Percentiles rank a stretch among this genome's conserved stretches.
phyloP scores from a whole-genome alignment of 35 echinoderm and acorn worm genomes.

The Lytechinus pictus region DNA sequence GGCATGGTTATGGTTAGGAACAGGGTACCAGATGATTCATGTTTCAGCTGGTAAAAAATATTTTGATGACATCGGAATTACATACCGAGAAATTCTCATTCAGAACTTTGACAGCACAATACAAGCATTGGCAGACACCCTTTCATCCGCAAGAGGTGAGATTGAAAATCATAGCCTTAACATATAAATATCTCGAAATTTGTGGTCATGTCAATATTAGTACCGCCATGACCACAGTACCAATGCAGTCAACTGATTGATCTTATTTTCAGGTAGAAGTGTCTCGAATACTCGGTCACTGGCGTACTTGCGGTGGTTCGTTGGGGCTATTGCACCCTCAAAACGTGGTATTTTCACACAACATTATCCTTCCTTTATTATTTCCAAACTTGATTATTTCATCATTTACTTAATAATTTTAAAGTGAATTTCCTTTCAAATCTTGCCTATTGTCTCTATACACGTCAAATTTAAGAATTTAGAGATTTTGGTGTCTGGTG shows the following conservation, averaged over 20 bases:
- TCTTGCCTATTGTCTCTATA: too few species aligned
- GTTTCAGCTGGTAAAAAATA: background rate
- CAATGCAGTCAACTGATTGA: background rate
- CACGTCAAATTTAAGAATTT: too few species aligned
- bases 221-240: background rate
- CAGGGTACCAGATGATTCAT: background rate
- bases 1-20: slow-evolving; percentile 23
- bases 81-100: background rate
- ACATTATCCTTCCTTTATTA: too few species aligned
- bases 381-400: too few species aligned
- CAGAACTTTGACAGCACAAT: background rate
- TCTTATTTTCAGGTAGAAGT: too few species aligned
- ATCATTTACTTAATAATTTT: too few species aligned
- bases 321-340: too few species aligned
- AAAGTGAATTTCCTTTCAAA: too few species aligned
- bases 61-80: background rate
- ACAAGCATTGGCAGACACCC: background rate
- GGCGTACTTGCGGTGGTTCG: too few species aligned
- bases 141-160: background rate
- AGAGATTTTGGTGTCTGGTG: too few species aligned
- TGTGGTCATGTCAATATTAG: background rate
- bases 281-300: too few species aligned
- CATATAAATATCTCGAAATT: background rate
- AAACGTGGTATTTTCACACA: too few species aligned
- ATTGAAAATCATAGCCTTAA: background rate